Percentiles rank a stretch among this genome's conserved stretches.
phyloP scores from a whole-genome alignment of 30 jellyfish, hydroid and myxozoan species.

The Mastigias papua region DNA sequence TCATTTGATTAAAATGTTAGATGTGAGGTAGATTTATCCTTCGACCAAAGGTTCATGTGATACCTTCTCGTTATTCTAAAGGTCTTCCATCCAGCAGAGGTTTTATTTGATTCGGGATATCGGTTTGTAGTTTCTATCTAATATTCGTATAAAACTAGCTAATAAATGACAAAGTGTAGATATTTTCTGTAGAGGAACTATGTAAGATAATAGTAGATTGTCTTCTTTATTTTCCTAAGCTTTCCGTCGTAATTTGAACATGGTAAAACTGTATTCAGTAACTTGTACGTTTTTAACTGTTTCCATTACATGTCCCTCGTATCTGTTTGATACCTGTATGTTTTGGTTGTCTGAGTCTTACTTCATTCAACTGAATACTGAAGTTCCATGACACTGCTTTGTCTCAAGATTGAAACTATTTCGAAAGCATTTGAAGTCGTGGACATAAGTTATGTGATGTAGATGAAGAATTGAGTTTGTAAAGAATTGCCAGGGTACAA shows the following conservation, averaged over 20 bases:
- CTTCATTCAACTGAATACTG: not conserved
- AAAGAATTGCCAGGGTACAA: no score
- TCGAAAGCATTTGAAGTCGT: no score
- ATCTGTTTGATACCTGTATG: not conserved
- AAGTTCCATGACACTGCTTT: no score
- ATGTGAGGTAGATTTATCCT: no score
- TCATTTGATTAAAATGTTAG: no score
- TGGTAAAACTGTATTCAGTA: not conserved
- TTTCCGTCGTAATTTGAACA: slow-evolving; percentile 2
- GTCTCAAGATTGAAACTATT: no score
- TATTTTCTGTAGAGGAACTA: slow-evolving; percentile 35
- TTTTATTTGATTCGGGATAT: not conserved
- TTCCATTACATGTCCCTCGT: not conserved
- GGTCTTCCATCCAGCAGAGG: no score
- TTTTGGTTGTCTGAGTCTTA: no score
- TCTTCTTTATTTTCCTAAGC: slow-evolving; percentile 39
- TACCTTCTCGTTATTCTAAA: no score
- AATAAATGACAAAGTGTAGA: slow-evolving; percentile 33
- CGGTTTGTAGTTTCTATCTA: slow-evolving; percentile 9
- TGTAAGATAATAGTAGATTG: slow-evolving; percentile 60
- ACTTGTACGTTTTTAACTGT: slow-evolving; percentile 11
- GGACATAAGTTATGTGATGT: no score
- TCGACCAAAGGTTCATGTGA: no score
- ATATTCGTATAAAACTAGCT: slow-evolving; percentile 23
- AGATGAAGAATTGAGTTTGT: no score